phyloP scores from a whole-genome alignment of 2,113 vertebrate species.

The Kobus ellipsiprymnus region DNA sequence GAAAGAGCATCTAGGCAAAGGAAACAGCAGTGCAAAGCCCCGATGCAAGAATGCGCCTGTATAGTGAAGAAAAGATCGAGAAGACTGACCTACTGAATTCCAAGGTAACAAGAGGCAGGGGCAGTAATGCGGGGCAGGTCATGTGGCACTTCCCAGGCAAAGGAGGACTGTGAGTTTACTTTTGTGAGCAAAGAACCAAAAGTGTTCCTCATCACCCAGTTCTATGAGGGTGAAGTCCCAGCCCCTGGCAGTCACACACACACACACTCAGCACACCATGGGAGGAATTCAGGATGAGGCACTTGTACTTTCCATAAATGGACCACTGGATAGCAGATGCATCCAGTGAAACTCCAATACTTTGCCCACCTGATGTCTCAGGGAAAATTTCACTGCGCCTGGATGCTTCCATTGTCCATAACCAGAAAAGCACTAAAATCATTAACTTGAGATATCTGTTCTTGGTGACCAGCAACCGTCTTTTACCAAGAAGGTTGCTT shows the following conservation, averaged over 20 bases:
- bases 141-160: background rate
- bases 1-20: background rate
- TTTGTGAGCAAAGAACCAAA: background rate
- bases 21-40: background rate
- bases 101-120: background rate
- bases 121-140: background rate
- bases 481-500: background rate
- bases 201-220: background rate
- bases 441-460: background rate
- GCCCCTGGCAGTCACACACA: background rate
- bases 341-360: too few species aligned
- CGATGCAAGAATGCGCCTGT: background rate
- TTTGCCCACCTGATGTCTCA: background rate
- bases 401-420: background rate
- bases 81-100: background rate
- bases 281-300: background rate
- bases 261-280: background rate
- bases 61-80: background rate
- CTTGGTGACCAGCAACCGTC: background rate
- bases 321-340: background rate
- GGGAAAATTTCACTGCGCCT: background rate
- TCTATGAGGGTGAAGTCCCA: background rate
- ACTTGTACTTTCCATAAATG: background rate
- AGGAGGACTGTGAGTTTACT: background rate
- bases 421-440: background rate